A percentile compares a stretch with the other conserved stretches of the same genome.
phyloP scores from a whole-genome alignment of 1,140 invertebrate species.

The Subanguina moxae region DNA sequence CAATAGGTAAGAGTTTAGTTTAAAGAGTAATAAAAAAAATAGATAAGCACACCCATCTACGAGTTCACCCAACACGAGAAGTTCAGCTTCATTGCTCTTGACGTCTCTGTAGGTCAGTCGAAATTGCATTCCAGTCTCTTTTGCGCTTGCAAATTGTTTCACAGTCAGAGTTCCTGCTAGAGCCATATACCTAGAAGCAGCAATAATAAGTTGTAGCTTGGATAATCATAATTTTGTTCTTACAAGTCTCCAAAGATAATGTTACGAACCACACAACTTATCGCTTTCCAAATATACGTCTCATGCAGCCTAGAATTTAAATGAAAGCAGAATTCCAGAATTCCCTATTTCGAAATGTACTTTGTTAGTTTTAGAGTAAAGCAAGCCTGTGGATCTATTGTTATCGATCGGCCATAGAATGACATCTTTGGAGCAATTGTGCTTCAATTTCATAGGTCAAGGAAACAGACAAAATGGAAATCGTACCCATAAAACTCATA shows the following conservation, averaged over 20 bases:
- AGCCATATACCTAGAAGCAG: background rate
- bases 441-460: too few relatives aligned
- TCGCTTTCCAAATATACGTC: background rate
- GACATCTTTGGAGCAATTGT: slow-evolving; percentile 15
- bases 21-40: too few relatives aligned
- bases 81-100: background rate
- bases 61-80: background rate
- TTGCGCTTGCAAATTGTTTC: too few relatives aligned
- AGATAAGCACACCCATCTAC: background rate
- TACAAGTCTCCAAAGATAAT: background rate
- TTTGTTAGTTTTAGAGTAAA: slow-evolving; percentile 82
- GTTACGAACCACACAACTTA: background rate
- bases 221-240: too few relatives aligned
- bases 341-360: slow-evolving; percentile 42
- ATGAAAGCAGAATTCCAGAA: slow-evolving; percentile 26
- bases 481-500: slow-evolving; percentile 12
- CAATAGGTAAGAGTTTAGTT: too few relatives aligned
- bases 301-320: slow-evolving; percentile 60
- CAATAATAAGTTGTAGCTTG: slow-evolving; percentile 10
- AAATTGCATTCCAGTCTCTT: background rate
- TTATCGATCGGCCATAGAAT: slow-evolving; percentile 12
- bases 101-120: background rate
- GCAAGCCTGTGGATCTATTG: slow-evolving; percentile 4
- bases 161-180: background rate
- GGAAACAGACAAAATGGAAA: too few relatives aligned